Evolutionary conservation across 2,888 invertebrate genomes (phyloP), one percentile per base, ranked within the genome.

Genomic region (Brachypalpus laphriformis): DNA sequence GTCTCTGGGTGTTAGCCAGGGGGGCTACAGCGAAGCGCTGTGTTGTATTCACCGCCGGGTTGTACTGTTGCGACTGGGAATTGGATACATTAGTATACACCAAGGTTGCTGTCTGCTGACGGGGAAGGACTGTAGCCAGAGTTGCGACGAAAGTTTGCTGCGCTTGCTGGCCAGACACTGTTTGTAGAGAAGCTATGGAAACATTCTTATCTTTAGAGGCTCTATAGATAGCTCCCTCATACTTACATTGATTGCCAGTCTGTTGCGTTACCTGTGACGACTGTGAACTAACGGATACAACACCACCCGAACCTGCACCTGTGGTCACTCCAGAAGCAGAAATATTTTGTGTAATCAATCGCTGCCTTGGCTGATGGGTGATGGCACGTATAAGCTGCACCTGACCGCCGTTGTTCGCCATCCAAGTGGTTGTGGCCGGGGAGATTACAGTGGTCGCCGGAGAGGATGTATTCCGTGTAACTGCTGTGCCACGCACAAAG

Each of bases 321-420:
- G 87, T 88, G 31, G 72, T 83, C 0, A 87, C 77, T 1, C 87
- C 87, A 9, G 88, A 82, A 0, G 86, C 83, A 8, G 89, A 87
- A 3, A 89, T 89, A 9, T 91, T 90, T 16, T 92, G 91, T n/a
- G 91, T 89, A 2, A 92, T 90, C n/a, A 92, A 88, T 3, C 92
- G 89, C 47, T 91, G 91, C 3, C 91, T 88, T 1, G 90, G 88
- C 66, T 90, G 91, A 74, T 90, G 91, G 18, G 89, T 89, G 59
- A 91, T 91, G 3, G 92, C 89, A 8, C 92, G 90, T 71, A 92
- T 91, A 0, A 92, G 87, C 74, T 92, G 92, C 49, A 92, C 91
- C 78, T 91, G 91, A 0, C 90, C 90, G 1, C 89, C 89, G 6
- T 89, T 88, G 56, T 89, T 89, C 3, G 91, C 89, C 86, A 91